Evolutionary conservation across 1,140 invertebrate genomes (phyloP), one percentile per base, ranked within the genome.

Genomic region (Trichoplusia ni): DNA sequence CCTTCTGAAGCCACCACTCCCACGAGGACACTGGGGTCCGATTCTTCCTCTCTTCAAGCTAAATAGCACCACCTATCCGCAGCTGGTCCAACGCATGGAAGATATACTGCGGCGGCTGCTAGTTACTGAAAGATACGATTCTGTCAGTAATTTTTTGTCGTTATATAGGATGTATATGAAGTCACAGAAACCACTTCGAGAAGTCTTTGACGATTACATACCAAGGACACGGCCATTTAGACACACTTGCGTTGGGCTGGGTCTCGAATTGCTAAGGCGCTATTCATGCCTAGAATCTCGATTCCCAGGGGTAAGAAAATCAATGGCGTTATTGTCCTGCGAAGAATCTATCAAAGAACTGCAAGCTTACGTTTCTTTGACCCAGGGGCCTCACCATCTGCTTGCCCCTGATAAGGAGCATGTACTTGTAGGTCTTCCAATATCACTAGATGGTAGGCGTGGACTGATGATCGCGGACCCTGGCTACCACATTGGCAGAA

Each of bases 371-470:
- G 9, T 13, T 0, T 7, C 6, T 0, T 2, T 8, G 1, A 6
- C 23, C 1, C 1, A 11, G 3, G 37, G 37, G 4, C 35, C 53
- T 1, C 4, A 29, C 8, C 4, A 38, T 0, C 25, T 56, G 2
- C 1, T 40, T 11, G 4, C 35, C 1, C 35, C 21, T 8, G 53
- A 56, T 8, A 56, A 56, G 7, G 53, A 56, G 13, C 53, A 56
- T 9, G 23, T 56, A n/a, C n/a, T n/a, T n/a, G n/a, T n/a, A n/a
- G n/a, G n/a, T n/a, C n/a, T n/a, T n/a, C n/a, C n/a, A n/a, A n/a
- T n/a, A n/a, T n/a, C n/a, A n/a, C n/a, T n/a, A n/a, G 2, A 4
- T 40, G 0, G 53, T 40, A 9, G 53, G 37, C 3, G 13, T 56
- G 2, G 53, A 0, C 4, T 56, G 4, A 6, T 56, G 13, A 42